A percentile compares a stretch with the other conserved stretches of the same genome.
Conservation (phyloP, 1,140 invertebrate genomes). For the Spodoptera frugiperda region DNA sequence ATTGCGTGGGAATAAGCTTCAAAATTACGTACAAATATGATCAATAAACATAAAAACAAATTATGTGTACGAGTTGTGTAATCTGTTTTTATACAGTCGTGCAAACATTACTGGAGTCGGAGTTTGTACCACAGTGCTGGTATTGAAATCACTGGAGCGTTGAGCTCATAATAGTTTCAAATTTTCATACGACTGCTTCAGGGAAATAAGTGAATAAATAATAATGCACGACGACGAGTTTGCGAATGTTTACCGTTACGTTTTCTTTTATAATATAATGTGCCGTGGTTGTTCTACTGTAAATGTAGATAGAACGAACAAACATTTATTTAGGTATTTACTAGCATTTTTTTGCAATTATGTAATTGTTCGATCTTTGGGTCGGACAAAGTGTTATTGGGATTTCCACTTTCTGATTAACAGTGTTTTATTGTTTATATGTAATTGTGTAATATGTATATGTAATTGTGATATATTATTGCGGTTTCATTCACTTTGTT, state of each 20-base stretch:
- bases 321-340: no score
- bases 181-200: conserved; percentile 12
- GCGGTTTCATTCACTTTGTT: no score
- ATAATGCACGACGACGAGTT: background rate
- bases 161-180: conserved; percentile 25
- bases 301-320: no score
- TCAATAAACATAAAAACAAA: conserved; percentile 1
- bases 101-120: conserved; percentile 4
- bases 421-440: no score
- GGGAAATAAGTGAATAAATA: conserved; percentile 23
- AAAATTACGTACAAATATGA: conserved; percentile 1
- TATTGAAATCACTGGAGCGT: conserved; percentile 15
- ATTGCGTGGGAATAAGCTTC: background rate
- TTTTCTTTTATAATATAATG: background rate
- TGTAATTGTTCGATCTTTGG: no score
- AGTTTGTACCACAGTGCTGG: background rate
- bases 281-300: no score
- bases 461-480: no score
- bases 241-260: background rate
- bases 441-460: no score
- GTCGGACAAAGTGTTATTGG: no score
- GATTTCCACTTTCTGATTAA: no score
- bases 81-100: background rate
- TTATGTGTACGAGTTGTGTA: background rate
- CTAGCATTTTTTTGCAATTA: no score